phyloP scores from a whole-genome alignment of 2,888 invertebrate species.

The Epistrophe eligans region DNA sequence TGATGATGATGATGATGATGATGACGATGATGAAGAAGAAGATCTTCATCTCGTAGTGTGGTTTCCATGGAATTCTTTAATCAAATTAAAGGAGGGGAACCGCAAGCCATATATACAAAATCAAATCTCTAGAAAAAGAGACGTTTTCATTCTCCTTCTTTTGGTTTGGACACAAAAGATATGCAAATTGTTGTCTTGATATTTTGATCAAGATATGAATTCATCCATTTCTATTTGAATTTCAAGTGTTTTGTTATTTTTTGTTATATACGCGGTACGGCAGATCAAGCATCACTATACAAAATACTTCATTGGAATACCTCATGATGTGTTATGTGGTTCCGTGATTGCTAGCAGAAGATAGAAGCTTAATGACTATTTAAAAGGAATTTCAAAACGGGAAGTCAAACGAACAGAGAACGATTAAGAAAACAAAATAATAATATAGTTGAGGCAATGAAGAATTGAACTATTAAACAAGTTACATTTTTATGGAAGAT shows the following conservation, averaged over 20 bases:
- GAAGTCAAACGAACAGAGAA: background rate
- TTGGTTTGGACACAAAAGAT: constrained; percentile 65
- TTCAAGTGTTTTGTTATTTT: constrained; percentile 27
- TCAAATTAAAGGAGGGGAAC: constrained; percentile 65
- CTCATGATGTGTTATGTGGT: constrained; percentile 28
- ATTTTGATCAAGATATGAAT: constrained; percentile 68
- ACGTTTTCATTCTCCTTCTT: constrained; percentile 52
- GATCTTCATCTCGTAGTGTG: constrained; percentile 60
- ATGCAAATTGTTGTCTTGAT: constrained; percentile 72
- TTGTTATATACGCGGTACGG: background rate
- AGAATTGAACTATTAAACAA: too few relatives aligned
- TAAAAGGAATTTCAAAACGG: constrained; percentile 58
- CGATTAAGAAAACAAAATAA: background rate
- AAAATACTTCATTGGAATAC: constrained; percentile 49
- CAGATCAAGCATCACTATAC: constrained; percentile 43
- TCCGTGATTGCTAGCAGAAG: constrained; percentile 58
- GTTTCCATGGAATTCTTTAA: constrained; percentile 68
- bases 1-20: constrained; percentile 35
- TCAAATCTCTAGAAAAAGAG: constrained; percentile 62
- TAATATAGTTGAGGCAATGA: too few relatives aligned
- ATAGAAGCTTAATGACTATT: constrained; percentile 65
- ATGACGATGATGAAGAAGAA: constrained; percentile 37
- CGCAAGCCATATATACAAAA: constrained; percentile 47
- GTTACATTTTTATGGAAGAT: too few relatives aligned
- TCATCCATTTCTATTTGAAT: constrained; percentile 51